phyloP scores from a whole-genome alignment of 2,797 vertebrate genomes.

The Gymnoscopelus braueri region DNA sequence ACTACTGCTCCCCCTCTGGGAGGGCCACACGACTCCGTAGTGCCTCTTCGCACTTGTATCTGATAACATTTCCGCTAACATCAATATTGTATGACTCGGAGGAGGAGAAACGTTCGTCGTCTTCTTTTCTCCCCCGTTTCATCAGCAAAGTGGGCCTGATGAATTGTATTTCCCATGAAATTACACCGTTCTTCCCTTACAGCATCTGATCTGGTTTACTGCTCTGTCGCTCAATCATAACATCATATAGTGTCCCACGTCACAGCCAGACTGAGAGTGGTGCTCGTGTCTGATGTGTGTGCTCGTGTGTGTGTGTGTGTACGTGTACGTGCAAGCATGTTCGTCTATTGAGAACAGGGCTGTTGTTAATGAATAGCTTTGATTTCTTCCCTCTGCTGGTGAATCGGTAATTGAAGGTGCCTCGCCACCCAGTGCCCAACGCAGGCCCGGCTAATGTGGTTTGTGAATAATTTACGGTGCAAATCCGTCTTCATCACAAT shows the following conservation, averaged over 20 bases:
- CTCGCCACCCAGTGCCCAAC: conserved; percentile 33
- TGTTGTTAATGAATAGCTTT: conserved; percentile 53
- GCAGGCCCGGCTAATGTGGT: conserved; percentile 39
- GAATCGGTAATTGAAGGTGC: conserved; percentile 41
- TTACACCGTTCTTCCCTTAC: conserved; percentile 38
- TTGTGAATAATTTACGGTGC: conserved; percentile 49
- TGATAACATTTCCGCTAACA: conserved; percentile 61
- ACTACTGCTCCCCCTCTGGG: conserved; percentile 36
- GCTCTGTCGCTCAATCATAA: conserved; percentile 36
- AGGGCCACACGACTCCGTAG: conserved; percentile 42
- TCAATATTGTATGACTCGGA: conserved; percentile 63
- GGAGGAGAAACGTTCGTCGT: conserved; percentile 40
- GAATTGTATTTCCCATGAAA: conserved; percentile 55
- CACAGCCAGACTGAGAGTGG: conserved; percentile 16
- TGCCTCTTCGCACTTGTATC: conserved; percentile 49
- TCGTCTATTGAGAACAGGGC: conserved; percentile 31
- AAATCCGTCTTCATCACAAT: conserved; percentile 64
- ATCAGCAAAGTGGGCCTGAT: conserved; percentile 50
- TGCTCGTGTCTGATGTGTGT: conserved; percentile 20
- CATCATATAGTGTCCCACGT: not conserved
- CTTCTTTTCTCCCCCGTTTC: conserved; percentile 52
- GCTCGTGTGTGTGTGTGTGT: conserved; percentile 42
- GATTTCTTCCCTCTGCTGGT: conserved; percentile 36
- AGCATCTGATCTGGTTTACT: conserved; percentile 43
- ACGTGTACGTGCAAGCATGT: conserved; percentile 21